Base-by-base conservation (phyloP, 2,888 invertebrate genomes). In the Timema cristinae region DNA sequence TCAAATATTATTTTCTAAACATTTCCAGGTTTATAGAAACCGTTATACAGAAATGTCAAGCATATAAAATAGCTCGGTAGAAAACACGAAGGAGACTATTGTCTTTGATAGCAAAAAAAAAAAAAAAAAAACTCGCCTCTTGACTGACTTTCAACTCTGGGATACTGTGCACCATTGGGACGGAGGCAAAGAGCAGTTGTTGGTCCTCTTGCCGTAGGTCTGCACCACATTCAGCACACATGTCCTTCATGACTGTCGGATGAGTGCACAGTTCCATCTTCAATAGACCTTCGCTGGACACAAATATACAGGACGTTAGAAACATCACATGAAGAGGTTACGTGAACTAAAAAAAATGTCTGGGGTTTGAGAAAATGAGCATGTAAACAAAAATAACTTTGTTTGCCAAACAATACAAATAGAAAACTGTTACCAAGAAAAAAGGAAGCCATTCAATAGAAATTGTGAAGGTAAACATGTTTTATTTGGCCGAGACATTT, bases 141-240 rank as follows among this genome's bases (percentile, higher is more conserved):
- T 88, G 85, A 77, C 90, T 90, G 77, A 98, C 95, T 88, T 96
- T 95, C 10, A 99, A 85, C 81, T 98, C 98, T 72, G 99, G 99
- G 80, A 98, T 92, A 76, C 95, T 92, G 83, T 99, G 99, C 51
- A 99, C 92, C 97, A 99, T 98, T 1, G 98, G 95, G 8, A 99
- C 95, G 10, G 94, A 92, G 0, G 97, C 97, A 63, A 85, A 83
- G 48, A 81, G 80, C 54, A 81, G 72, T 71, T 77, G 74, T 71
- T 81, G 81, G 71, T 89, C 89, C 80, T 92, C 91, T 79, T 91
- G 88, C 78, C 94, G 88, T 74, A 98, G 87, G 85, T 98, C 97
- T 72, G 93, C 92, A 9, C 99, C 98, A 84, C 99, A 99, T 81
- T 96, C 95, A 51, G 97, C 98, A 84, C 99, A 99, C 91, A 99